Evolutionary conservation across 2,888 invertebrate genomes (phyloP).

Genomic region (Gasteruption jaculator): DNA sequence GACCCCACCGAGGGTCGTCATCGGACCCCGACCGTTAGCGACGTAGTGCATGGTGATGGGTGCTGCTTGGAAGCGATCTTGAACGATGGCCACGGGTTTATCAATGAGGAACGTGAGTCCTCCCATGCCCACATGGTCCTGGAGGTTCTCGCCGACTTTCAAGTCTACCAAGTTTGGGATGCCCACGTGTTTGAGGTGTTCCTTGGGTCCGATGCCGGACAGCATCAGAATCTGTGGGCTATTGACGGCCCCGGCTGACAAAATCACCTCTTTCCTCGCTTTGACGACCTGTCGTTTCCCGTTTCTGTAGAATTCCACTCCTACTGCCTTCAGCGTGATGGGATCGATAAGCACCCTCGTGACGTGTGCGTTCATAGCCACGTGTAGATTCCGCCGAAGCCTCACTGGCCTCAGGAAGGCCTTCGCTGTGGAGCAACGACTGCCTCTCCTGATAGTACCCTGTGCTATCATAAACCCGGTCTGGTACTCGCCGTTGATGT

Average conservation of each 20-base stretch:
- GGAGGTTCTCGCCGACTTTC: constrained; percentile 74
- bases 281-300: constrained; percentile 66
- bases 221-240: constrained; percentile 89
- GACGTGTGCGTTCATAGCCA: constrained; percentile 75
- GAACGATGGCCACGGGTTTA: constrained; percentile 79
- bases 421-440: constrained; percentile 82
- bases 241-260: constrained; percentile 89
- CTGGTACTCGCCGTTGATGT: constrained; percentile 76
- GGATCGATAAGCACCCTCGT: constrained; percentile 73
- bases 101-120: constrained; percentile 76
- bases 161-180: constrained; percentile 73
- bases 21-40: constrained; percentile 73
- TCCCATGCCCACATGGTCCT: constrained; percentile 86
- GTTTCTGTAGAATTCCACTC: constrained; percentile 74
- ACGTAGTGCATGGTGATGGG: constrained; percentile 79
- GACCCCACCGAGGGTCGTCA: constrained; percentile 83
- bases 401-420: constrained; percentile 79
- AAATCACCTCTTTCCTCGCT: constrained; percentile 78
- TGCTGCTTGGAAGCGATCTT: constrained; percentile 72
- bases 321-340: constrained; percentile 68
- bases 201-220: constrained; percentile 75
- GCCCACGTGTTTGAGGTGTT: constrained; percentile 66
- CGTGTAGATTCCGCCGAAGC: constrained; percentile 72
- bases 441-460: constrained; percentile 70
- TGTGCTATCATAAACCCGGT: constrained; percentile 80